Evolutionary conservation across 2,113 vertebrate genomes (phyloP).

Genomic region (Scomber japonicus): DNA sequence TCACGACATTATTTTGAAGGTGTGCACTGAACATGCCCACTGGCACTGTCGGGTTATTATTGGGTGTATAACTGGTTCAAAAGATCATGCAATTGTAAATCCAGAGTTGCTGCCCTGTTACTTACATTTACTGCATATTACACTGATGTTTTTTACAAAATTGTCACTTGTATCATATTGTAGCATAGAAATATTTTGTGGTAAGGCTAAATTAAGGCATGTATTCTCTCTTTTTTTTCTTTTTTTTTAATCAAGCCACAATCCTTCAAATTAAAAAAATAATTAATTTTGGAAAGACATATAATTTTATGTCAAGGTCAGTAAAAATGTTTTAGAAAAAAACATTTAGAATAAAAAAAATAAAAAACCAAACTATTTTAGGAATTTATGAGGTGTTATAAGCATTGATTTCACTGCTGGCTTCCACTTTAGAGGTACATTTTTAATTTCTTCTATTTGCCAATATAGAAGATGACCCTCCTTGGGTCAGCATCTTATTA

Average conservation of each 20-base stretch:
- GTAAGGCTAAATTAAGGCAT: neutral
- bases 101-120: neutral
- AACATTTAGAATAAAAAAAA: neutral
- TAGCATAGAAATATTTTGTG: too few species aligned
- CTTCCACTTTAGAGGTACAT: neutral
- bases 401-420: neutral
- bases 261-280: neutral
- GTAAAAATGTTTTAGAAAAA: neutral
- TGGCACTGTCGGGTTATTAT: neutral
- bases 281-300: neutral
- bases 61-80: neutral
- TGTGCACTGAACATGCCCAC: neutral
- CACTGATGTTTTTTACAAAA: too few species aligned
- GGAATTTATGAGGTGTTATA: neutral
- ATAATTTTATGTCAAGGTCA: neutral
- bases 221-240: neutral
- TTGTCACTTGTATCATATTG: too few species aligned
- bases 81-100: neutral
- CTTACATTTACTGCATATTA: too few species aligned
- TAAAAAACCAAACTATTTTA: neutral
- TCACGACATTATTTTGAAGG: neutral
- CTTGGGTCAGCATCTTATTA: slow-evolving; percentile 34
- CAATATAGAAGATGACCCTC: neutral
- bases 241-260: neutral
- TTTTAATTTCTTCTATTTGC: slow-evolving; percentile 19